Evolutionary conservation across 2,113 vertebrate species (phyloP).

Genomic region (Leptosomus discolor): DNA sequence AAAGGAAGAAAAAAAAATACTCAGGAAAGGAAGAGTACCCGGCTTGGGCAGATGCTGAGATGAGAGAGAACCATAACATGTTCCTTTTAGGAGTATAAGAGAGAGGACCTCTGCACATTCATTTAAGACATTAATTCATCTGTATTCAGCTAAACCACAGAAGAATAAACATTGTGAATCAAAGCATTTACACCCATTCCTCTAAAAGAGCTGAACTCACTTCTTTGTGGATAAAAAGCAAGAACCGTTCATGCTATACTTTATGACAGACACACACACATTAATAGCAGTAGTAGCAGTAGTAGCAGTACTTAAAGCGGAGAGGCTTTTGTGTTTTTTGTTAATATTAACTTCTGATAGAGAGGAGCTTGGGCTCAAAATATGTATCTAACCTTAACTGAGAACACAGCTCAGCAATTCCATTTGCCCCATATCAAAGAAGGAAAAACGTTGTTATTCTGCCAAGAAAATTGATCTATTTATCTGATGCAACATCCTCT

Average conservation of each 20-base stretch:
- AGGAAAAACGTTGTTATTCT: slow-evolving; percentile 29
- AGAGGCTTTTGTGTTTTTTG: not conserved
- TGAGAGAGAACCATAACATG: not conserved
- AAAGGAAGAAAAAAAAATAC: not conserved
- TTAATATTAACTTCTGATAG: not conserved
- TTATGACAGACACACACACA: not conserved
- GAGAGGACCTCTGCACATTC: not conserved
- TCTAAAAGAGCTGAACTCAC: not conserved
- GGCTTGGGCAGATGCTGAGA: not conserved
- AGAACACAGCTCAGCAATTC: slow-evolving; percentile 13
- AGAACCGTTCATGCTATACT: not conserved
- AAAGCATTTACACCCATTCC: not conserved
- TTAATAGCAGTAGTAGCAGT: not conserved
- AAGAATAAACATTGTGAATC: not conserved
- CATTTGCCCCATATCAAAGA: slow-evolving; percentile 15
- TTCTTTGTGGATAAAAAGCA: not conserved
- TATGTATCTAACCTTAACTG: not conserved
- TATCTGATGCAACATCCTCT: not conserved
- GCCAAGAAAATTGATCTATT: slow-evolving; percentile 51
- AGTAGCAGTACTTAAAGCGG: not conserved
- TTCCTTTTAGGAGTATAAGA: not conserved
- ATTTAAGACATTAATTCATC: not conserved
- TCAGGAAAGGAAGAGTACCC: not conserved
- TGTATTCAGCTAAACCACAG: not conserved
- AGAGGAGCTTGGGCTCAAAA: not conserved